A percentile compares a stretch with the other conserved stretches of the same genome.
Conservation (phyloP, 92 coral and sea anemone genomes). For the Paramuricea clavata region DNA sequence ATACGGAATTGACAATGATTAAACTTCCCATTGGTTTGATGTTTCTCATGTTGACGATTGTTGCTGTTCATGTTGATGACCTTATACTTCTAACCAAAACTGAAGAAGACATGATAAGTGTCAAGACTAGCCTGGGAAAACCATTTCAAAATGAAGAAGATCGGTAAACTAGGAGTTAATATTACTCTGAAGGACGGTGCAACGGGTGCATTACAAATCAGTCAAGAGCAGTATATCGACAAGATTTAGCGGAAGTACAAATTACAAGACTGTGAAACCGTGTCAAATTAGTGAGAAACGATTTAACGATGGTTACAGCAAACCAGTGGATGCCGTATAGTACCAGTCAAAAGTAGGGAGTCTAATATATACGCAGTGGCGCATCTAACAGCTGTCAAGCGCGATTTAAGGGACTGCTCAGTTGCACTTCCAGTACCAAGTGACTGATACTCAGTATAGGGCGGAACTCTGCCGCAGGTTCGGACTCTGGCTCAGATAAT, state of each 20-base stretch:
- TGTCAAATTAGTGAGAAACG: slow-evolving; percentile 62
- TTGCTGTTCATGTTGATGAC: background rate
- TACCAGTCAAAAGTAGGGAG: slow-evolving; percentile 69
- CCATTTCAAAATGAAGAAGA: slow-evolving; percentile 15
- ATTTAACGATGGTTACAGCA: slow-evolving; percentile 57
- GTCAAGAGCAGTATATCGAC: slow-evolving; percentile 26
- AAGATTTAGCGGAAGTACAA: too few species aligned
- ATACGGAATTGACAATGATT: slow-evolving; percentile 3
- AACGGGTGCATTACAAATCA: background rate
- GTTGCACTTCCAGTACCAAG: too few species aligned
- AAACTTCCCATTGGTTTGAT: slow-evolving; percentile 13
- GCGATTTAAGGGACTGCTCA: too few species aligned
- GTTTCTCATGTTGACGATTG: slow-evolving; percentile 2
- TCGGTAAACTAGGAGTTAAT: background rate
- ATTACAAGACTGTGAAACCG: slow-evolving; percentile 52
- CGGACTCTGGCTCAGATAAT: too few species aligned
- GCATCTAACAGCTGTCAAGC: too few species aligned
- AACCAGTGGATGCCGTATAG: slow-evolving; percentile 50
- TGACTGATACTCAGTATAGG: too few species aligned
- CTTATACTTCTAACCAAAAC: slow-evolving; percentile 5
- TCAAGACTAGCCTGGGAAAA: background rate
- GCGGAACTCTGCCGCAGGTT: too few species aligned
- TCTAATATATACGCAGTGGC: slow-evolving; percentile 51
- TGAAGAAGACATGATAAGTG: background rate
- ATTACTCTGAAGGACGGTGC: background rate